phyloP scores from a whole-genome alignment of 1,140 invertebrate genomes.

The Antheraea mylitta region DNA sequence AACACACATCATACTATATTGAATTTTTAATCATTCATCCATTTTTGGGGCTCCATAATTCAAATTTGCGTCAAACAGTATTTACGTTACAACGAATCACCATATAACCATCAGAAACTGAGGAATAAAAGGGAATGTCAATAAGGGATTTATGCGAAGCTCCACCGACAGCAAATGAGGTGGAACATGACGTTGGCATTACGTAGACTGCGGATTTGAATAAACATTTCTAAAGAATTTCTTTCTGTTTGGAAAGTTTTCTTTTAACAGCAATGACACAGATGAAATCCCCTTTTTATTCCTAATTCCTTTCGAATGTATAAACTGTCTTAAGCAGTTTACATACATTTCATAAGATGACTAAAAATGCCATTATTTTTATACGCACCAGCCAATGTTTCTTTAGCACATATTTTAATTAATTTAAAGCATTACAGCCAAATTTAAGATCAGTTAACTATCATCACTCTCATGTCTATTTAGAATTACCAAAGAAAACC shows the following conservation, averaged over 20 bases:
- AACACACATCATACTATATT: not conserved
- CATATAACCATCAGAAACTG: constrained; percentile 13
- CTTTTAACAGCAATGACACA: not conserved
- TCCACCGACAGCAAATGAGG: constrained; percentile 35
- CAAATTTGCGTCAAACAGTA: constrained; percentile 7
- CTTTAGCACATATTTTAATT: no score
- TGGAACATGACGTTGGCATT: constrained; percentile 31
- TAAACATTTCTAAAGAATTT: not conserved
- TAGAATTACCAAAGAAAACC: no score
- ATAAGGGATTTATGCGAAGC: constrained; percentile 34
- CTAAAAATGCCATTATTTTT: no score
- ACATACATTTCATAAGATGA: not conserved
- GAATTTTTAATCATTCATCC: not conserved
- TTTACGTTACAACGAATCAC: constrained; percentile 20
- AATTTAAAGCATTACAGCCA: no score
- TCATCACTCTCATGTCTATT: no score
- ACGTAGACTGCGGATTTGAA: not conserved
- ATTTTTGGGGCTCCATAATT: not conserved
- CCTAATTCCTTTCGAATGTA: not conserved
- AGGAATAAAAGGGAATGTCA: constrained; percentile 34
- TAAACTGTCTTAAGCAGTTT: not conserved
- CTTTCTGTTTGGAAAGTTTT: constrained; percentile 1
- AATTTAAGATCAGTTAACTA: no score
- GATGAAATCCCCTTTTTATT: constrained; percentile 1
- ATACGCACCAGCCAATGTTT: no score